Conservation (phyloP, 2,888 invertebrate genomes). For the Polymixis lichenea region DNA sequence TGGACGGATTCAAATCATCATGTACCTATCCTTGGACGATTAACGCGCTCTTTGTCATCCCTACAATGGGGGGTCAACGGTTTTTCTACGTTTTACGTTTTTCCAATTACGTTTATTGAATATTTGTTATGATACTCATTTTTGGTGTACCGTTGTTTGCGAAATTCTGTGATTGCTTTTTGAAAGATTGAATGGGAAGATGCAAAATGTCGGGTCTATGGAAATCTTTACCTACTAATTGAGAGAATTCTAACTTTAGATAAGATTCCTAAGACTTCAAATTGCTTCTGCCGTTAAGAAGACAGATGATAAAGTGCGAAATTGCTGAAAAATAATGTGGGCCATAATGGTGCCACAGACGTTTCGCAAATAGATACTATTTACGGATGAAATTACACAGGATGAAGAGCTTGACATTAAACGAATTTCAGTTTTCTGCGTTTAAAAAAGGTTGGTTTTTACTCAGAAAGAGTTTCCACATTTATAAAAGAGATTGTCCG, state of each 20-base stretch:
- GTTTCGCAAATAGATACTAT: not conserved
- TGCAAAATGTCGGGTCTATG: not conserved
- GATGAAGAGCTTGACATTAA: no score
- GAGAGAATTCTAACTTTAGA: not conserved
- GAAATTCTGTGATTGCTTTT: conserved; percentile 54
- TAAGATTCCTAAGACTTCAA: not conserved
- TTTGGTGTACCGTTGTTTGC: conserved; percentile 39
- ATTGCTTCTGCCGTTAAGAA: not conserved
- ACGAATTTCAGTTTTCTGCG: not conserved
- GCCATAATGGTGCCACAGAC: not conserved
- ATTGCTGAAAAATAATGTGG: not conserved
- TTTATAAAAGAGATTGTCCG: not conserved
- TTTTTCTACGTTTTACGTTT: conserved; percentile 56
- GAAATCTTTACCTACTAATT: conserved; percentile 9
- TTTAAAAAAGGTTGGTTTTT: not conserved
- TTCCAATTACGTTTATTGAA: conserved; percentile 68
- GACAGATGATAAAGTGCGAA: not conserved
- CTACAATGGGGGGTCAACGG: conserved; percentile 69
- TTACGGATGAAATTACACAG: not conserved
- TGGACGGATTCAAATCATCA: conserved; percentile 75
- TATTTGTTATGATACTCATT: conserved; percentile 65
- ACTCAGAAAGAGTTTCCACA: not conserved
- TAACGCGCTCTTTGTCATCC: conserved; percentile 78
- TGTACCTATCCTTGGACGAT: conserved; percentile 75
- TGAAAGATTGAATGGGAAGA: conserved; percentile 25